Evolutionary conservation across 2,888 invertebrate species (phyloP), one percentile per base, ranked within the genome.

Genomic region (Tetramorium bicarinatum): DNA sequence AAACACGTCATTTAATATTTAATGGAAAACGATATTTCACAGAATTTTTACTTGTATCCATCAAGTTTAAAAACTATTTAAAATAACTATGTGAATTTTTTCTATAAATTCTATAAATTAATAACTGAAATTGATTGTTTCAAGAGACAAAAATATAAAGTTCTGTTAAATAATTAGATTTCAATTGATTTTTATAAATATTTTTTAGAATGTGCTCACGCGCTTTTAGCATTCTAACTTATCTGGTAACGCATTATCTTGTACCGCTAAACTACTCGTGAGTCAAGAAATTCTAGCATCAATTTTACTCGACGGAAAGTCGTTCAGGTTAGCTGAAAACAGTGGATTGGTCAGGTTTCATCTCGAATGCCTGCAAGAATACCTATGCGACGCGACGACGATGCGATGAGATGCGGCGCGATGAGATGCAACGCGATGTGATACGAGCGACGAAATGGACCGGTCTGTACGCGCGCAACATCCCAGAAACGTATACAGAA

Each of bases 381-480:
- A 59, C 34, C 71, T 59, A 67, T 59, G 81, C 62, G 66, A 47
- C 29, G 47, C 38, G 15, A 41, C 13, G 21, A 9, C 64, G 41
- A 64, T 21, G 41, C 38, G 13, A 41, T 6, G n/a, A 41, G 41
- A 41, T 13, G 41, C n/a, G 21, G 21, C 2, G 41, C 41, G 41
- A 41, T 4, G 41, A 3, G 41, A 64, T 11, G 15, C 13, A 7
- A 41, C 7, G 64, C 15, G 41, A 66, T 38, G n/a, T 38, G 52
- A 52, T 38, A 56, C 44, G 56, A 34, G 15, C 18, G 38, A n/a
- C 54, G 41, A 66, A 56, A 71, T 67, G 72, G 59, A 71, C 47
- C 71, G 13, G 79, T 59, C 72, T 71, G 79, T 79, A 79, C 56
- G 34, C 56, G 77, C 59, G 38, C 59, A 71, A 72, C 79, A 80